Evolutionary conservation across 2,888 invertebrate species (phyloP), one percentile per base, ranked within the genome.

Genomic region (Pediacus dermestoides): DNA sequence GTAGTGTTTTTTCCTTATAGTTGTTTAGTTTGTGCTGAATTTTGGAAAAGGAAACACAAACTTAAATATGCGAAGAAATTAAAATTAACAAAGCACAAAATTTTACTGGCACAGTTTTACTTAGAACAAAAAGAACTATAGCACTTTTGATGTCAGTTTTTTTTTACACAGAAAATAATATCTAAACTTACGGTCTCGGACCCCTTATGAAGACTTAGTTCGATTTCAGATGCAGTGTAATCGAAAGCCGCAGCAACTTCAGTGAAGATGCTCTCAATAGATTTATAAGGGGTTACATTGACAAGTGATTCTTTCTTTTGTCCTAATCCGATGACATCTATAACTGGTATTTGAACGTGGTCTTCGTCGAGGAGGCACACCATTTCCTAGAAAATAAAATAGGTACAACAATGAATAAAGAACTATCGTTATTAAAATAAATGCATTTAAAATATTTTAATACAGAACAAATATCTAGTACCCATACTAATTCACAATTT

Each of bases 201-300:
- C 69, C 13, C 12, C 2, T 7, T 28, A 14, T 28, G 47, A 13
- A 39, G 35, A 9, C 40, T 33, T 2, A 57, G 38, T 32, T 55
- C 67, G 7, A 70, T 64, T 37, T 71, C 69, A 53, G 54, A 52
- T 3, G 42, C 23, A 18, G 33, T 38, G 72, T 74, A 37, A 18
- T 68, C 65, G 52, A 70, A 73, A 38, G 67, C 61, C 25, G 63
- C 60, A 2, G 70, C 70, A 15, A 77, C 70, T 44, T 74, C 72
- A 25, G 66, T 60, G 27, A 76, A 67, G 32, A 78, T 60, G 16
- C 67, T 63, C 15, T 63, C 60, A 16, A 74, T 70, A 4, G 66
- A 59, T 36, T 66, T 71, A 8, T 72, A 67, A 8, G 70, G 68
- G 11, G 71, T 68, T 27, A 70, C 52, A 9, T 50, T 48, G 22